A percentile compares a stretch with the other conserved stretches of the same genome.
phyloP scores from a whole-genome alignment of 2,888 invertebrate species.

The Drosophila kuntzei region DNA sequence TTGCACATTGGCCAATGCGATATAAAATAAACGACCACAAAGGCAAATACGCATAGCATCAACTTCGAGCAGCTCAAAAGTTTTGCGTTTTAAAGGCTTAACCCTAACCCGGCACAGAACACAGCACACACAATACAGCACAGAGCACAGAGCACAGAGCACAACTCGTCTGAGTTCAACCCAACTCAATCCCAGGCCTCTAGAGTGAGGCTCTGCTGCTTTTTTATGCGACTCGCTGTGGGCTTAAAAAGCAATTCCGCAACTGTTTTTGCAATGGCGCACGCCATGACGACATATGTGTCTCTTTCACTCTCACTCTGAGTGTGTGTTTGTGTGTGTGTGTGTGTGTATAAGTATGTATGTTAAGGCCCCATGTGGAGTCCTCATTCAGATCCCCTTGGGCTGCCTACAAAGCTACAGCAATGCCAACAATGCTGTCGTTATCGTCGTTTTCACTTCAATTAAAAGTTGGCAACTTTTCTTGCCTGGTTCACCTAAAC shows the following conservation, averaged over 20 bases:
- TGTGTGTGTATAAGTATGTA: conserved; percentile 30
- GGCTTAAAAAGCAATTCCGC: conserved; percentile 80
- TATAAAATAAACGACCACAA: conserved; percentile 49
- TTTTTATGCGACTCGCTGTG: conserved; percentile 76
- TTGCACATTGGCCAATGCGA: conserved; percentile 18
- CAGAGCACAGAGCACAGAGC: background rate
- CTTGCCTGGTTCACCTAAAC: conserved; percentile 78
- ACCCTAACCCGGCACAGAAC: conserved; percentile 41
- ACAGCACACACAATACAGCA: conserved; percentile 14
- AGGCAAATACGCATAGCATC: conserved; percentile 74
- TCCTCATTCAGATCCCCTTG: conserved; percentile 67
- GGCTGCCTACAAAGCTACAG: conserved; percentile 67
- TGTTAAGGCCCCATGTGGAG: conserved; percentile 52
- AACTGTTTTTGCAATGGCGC: conserved; percentile 75
- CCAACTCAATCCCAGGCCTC: conserved; percentile 63
- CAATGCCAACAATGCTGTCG: conserved; percentile 80
- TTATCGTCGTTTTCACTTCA: conserved; percentile 83
- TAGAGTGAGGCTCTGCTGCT: conserved; percentile 66
- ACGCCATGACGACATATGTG: conserved; percentile 50
- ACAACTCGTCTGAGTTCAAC: conserved; percentile 16
- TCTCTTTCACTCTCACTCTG: conserved; percentile 1
- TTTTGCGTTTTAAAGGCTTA: conserved; percentile 79
- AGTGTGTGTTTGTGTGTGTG: conserved; percentile 1
- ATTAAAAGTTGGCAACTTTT: conserved; percentile 84
- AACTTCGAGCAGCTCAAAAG: conserved; percentile 77